Evolutionary conservation across 2,888 invertebrate species (phyloP).

Genomic region (Julus scanicus): DNA sequence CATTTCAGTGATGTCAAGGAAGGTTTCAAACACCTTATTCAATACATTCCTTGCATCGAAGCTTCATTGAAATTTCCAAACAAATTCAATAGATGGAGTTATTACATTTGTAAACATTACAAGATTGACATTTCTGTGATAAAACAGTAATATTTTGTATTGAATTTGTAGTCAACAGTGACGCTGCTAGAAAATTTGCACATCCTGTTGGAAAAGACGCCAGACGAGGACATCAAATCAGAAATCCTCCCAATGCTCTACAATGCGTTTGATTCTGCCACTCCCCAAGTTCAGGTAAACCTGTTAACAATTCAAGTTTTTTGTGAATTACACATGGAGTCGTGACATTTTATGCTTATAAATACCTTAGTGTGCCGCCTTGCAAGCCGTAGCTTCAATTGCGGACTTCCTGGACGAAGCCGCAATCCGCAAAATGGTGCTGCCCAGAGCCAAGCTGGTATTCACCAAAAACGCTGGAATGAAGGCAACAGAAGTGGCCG

Average conservation of each 20-base stretch:
- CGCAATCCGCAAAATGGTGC: conserved; percentile 80
- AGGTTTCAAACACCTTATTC: no score
- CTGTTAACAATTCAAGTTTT: background rate
- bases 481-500: conserved; percentile 68
- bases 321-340: background rate
- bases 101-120: no score
- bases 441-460: conserved; percentile 80
- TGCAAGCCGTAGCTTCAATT: conserved; percentile 87
- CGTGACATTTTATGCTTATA: background rate
- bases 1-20: no score
- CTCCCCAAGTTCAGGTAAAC: conserved; percentile 87
- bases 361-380: conserved; percentile 80
- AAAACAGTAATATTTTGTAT: background rate
- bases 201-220: conserved; percentile 86
- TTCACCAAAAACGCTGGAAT: conserved; percentile 81
- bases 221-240: conserved; percentile 79
- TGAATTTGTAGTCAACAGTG: conserved; percentile 77
- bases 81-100: no score
- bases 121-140: background rate
- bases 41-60: no score
- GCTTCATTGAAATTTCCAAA: no score
- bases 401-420: conserved; percentile 85
- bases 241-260: conserved; percentile 89
- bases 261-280: conserved; percentile 86
- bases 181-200: conserved; percentile 90